Evolutionary conservation across 2,888 invertebrate species (phyloP).

Genomic region (Anthrax anthrax): DNA sequence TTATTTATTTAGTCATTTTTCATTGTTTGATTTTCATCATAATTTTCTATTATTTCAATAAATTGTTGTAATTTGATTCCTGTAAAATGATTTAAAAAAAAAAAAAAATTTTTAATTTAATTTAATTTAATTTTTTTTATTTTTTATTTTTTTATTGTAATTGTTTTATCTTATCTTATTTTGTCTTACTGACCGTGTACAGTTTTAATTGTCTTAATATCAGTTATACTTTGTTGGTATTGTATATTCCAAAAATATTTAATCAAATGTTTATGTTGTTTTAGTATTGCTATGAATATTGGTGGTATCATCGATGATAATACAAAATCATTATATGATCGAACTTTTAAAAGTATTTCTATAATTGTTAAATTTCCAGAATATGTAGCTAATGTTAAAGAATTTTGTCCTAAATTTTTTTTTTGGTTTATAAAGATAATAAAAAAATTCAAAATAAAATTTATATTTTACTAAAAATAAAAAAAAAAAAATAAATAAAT

Average conservation of each 20-base stretch:
- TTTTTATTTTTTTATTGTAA: no score
- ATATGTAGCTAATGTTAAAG: slow-evolving; percentile 27
- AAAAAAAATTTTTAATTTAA: background rate
- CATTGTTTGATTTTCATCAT: background rate
- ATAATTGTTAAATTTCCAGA: slow-evolving; percentile 20
- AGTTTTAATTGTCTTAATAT: background rate
- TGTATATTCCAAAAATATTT: slow-evolving; percentile 14
- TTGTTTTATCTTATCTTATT: no score
- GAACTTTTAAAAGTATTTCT: slow-evolving; percentile 19
- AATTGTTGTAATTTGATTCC: background rate
- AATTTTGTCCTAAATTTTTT: slow-evolving; percentile 31
- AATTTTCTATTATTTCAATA: background rate
- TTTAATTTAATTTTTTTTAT: no score
- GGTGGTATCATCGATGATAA: slow-evolving; percentile 28
- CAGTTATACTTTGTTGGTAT: no score
- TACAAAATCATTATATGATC: slow-evolving; percentile 27
- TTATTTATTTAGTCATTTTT: no score
- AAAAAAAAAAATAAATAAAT: background rate
- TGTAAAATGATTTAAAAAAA: background rate
- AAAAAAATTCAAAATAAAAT: no score
- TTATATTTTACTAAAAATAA: no score
- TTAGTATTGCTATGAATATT: slow-evolving; percentile 25
- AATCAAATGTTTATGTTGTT: slow-evolving; percentile 19
- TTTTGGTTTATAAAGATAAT: no score
- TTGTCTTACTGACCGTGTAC: background rate